phyloP scores from a whole-genome alignment of 2,113 vertebrate species.

The Grantiella picta region DNA sequence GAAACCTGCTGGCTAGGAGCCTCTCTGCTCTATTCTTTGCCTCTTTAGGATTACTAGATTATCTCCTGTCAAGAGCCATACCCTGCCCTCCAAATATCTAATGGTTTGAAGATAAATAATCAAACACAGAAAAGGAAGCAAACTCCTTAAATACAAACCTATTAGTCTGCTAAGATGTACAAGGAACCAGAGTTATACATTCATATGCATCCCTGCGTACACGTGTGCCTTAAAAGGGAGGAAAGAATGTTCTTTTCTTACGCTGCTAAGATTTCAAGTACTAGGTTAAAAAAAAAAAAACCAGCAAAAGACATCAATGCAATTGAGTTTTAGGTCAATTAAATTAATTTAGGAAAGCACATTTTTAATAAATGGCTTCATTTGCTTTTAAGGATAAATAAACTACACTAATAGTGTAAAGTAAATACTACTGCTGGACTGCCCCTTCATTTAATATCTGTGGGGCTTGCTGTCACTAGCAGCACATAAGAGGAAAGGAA shows the following conservation, averaged over 20 bases:
- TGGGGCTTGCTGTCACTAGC: conserved; percentile 5
- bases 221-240: background rate
- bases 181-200: background rate
- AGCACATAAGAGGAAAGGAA: background rate
- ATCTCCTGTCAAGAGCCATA: background rate
- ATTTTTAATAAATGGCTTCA: conserved; percentile 30
- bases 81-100: background rate
- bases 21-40: background rate
- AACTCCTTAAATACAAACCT: background rate
- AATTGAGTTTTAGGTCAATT: conserved; percentile 1
- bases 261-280: background rate
- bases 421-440: background rate
- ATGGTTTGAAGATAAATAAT: background rate
- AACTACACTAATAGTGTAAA: background rate
- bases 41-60: background rate
- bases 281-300: background rate
- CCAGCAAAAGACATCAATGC: background rate
- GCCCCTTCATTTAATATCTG: background rate
- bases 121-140: background rate
- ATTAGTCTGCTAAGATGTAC: background rate
- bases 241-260: background rate
- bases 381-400: background rate
- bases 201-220: background rate
- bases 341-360: background rate
- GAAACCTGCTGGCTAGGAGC: background rate